A percentile compares a stretch with the other conserved stretches of the same genome.
Evolutionary conservation across 2,888 invertebrate species (phyloP).

Genomic region (Habrosyne pyritoides): DNA sequence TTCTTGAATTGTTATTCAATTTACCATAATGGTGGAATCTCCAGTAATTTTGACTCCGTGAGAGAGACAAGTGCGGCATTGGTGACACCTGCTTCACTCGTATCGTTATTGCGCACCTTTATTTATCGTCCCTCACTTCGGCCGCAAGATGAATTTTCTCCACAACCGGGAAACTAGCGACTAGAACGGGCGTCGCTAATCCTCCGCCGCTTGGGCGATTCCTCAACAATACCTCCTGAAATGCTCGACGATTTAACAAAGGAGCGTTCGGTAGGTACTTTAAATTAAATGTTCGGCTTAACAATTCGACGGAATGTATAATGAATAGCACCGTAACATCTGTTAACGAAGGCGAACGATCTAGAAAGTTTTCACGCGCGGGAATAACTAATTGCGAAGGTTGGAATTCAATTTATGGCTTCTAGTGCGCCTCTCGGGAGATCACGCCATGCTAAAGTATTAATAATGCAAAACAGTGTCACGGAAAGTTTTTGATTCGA

Average conservation of each 20-base stretch:
- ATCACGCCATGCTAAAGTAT: slow-evolving; percentile 80
- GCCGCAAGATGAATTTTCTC: slow-evolving; percentile 59
- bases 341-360: slow-evolving; percentile 84
- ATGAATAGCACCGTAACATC: slow-evolving; percentile 84
- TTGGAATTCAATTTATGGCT: slow-evolving; percentile 83
- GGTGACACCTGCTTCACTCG: slow-evolving; percentile 44
- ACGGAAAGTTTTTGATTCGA: slow-evolving; percentile 82
- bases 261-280: slow-evolving; percentile 77
- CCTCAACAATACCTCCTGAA: slow-evolving; percentile 69
- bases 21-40: slow-evolving; percentile 43
- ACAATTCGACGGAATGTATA: slow-evolving; percentile 83
- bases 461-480: slow-evolving; percentile 84
- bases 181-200: slow-evolving; percentile 59
- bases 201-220: slow-evolving; percentile 57
- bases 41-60: slow-evolving; percentile 45
- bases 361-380: slow-evolving; percentile 84
- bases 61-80: slow-evolving; percentile 37
- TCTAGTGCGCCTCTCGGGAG: slow-evolving; percentile 80
- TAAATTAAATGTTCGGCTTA: slow-evolving; percentile 83
- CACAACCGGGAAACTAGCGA: slow-evolving; percentile 61
- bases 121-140: slow-evolving; percentile 63
- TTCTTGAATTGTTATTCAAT: slow-evolving; percentile 49
- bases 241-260: slow-evolving; percentile 75
- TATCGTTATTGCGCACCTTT: slow-evolving; percentile 60
- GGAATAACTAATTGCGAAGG: slow-evolving; percentile 84